phyloP scores from a whole-genome alignment of 1,140 invertebrate species.

The Drosophila murphyi region DNA sequence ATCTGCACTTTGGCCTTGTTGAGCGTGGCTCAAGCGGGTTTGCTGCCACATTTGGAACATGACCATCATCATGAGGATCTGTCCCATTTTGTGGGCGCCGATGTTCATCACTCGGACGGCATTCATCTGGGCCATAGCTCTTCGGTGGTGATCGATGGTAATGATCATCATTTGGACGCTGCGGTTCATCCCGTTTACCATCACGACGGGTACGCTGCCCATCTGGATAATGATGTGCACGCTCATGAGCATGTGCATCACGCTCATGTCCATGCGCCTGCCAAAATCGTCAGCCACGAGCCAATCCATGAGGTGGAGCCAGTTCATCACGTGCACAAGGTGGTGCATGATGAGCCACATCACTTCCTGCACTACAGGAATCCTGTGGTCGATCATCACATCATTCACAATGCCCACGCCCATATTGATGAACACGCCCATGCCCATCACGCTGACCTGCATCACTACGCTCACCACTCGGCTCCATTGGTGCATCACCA shows the following conservation, averaged over 20 bases:
- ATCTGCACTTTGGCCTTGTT: constrained; percentile 74
- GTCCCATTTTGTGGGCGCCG: constrained; percentile 58
- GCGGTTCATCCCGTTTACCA: constrained; percentile 66
- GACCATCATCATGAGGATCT: constrained; percentile 59
- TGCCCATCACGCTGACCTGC: constrained; percentile 42
- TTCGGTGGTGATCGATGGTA: constrained; percentile 58
- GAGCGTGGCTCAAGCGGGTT: constrained; percentile 67
- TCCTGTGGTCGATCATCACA: constrained; percentile 71
- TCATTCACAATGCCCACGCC: constrained; percentile 57
- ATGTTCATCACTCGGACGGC: constrained; percentile 69
- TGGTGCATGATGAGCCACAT: constrained; percentile 74
- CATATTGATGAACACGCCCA: constrained; percentile 64
- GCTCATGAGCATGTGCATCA: constrained; percentile 54
- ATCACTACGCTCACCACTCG: constrained; percentile 55
- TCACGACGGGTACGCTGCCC: constrained; percentile 54
- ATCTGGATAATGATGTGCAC: constrained; percentile 54
- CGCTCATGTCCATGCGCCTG: constrained; percentile 52
- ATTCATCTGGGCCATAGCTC: constrained; percentile 73
- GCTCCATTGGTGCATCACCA: constrained; percentile 63
- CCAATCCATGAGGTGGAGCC: constrained; percentile 70
- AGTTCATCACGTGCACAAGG: constrained; percentile 74
- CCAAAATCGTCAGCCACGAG: constrained; percentile 69
- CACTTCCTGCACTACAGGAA: constrained; percentile 73
- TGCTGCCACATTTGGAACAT: constrained; percentile 68
- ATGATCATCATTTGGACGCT: constrained; percentile 57